Conservation (phyloP, 35 echinoderm and acorn worm genomes). For the Apostichopus japonicus region DNA sequence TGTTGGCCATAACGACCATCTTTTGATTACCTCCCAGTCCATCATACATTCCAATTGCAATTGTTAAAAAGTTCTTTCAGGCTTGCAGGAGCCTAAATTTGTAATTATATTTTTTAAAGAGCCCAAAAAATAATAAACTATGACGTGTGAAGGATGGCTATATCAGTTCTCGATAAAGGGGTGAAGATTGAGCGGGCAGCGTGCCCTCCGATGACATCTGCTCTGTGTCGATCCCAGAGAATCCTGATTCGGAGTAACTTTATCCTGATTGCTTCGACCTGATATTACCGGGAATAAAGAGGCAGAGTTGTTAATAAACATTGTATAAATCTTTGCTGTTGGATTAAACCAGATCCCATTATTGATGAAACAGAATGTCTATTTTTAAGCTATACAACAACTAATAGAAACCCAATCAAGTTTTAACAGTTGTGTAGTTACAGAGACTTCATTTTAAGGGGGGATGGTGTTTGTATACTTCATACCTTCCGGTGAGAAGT, state of each 20-base stretch:
- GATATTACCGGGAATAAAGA: no score
- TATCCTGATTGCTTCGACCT: no score
- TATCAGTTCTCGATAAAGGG: no score
- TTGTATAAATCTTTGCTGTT: no score
- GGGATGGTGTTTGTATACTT: neutral
- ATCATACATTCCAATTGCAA: constrained; percentile 23
- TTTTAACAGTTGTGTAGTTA: neutral
- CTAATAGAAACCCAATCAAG: neutral
- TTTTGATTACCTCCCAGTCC: neutral
- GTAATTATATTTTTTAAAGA: constrained; percentile 26
- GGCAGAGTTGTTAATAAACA: no score
- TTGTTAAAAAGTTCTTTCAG: neutral
- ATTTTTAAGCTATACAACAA: neutral
- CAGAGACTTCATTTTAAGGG: no score
- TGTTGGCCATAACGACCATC: neutral
- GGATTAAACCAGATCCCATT: no score
- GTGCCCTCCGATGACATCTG: neutral
- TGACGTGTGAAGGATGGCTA: neutral
- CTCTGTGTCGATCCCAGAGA: neutral
- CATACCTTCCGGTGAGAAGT: neutral
- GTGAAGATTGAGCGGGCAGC: no score
- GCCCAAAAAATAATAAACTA: neutral
- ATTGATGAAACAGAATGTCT: no score
- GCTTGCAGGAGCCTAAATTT: neutral
- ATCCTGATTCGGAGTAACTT: no score